Evolutionary conservation across 2,797 vertebrate species (phyloP).

Genomic region (Pitangus sulphuratus): DNA sequence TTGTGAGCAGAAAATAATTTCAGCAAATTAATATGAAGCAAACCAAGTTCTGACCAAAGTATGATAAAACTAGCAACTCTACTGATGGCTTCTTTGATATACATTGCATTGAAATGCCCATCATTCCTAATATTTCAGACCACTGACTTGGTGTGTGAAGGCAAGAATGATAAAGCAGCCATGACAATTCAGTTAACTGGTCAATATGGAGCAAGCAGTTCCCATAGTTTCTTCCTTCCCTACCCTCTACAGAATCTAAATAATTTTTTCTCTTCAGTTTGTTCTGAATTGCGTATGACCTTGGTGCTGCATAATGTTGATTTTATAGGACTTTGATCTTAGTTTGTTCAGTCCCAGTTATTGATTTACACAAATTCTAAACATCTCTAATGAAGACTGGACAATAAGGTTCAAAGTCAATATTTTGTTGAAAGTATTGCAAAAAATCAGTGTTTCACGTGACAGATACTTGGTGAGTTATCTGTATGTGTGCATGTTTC

Average conservation of each 20-base stretch:
- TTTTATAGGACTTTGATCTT: conserved; percentile 72
- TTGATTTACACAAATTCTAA: conserved; percentile 66
- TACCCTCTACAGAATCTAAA: conserved; percentile 39
- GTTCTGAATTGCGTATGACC: conserved; percentile 62
- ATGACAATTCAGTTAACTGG: conserved; percentile 39
- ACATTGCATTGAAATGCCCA: conserved; percentile 65
- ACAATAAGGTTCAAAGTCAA: conserved; percentile 67
- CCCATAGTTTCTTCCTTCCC: conserved; percentile 30
- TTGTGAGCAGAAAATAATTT: background rate
- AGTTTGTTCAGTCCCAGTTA: conserved; percentile 57
- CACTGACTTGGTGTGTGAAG: conserved; percentile 61
- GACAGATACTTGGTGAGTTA: conserved; percentile 40
- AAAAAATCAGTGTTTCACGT: conserved; percentile 38
- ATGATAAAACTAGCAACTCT: conserved; percentile 37
- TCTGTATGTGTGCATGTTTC: conserved; percentile 48
- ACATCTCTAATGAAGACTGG: conserved; percentile 55
- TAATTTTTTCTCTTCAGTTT: conserved; percentile 24
- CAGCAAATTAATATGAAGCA: background rate
- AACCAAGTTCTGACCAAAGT: conserved; percentile 33
- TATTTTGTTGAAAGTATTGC: conserved; percentile 24
- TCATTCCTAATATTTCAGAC: conserved; percentile 69
- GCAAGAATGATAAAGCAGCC: conserved; percentile 45
- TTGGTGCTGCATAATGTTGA: conserved; percentile 69
- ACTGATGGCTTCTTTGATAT: conserved; percentile 52
- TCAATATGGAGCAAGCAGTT: conserved; percentile 36